Evolutionary conservation across 2,113 vertebrate genomes (phyloP).

Genomic region (Albula glossodonta): DNA sequence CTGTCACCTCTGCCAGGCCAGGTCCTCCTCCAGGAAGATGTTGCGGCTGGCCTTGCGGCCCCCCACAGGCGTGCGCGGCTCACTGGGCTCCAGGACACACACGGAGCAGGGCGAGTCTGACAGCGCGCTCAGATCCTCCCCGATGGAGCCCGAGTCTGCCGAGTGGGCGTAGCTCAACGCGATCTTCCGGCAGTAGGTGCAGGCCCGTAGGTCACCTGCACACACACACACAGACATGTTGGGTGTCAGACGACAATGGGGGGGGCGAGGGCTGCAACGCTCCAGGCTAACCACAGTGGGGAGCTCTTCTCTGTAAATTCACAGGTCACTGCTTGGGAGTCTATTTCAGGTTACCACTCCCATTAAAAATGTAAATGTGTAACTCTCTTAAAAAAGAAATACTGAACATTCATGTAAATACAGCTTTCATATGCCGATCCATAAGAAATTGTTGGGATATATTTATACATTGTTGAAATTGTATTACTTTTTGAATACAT

Average conservation of each 20-base stretch:
- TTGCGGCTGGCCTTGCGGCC: conserved; percentile 94
- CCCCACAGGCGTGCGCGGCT: conserved; percentile 89
- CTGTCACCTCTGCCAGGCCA: conserved; percentile 91
- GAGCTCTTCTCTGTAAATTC: no score
- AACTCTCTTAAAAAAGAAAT: no score
- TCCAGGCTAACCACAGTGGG: not conserved
- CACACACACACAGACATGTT: conserved; percentile 5
- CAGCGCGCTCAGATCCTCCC: conserved; percentile 87
- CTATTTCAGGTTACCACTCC: no score
- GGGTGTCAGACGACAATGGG: not conserved
- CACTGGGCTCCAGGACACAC: conserved; percentile 82
- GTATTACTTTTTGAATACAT: no score
- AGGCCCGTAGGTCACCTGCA: conserved; percentile 91
- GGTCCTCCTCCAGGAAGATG: conserved; percentile 95
- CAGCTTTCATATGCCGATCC: no score
- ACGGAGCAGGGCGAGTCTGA: conserved; percentile 85
- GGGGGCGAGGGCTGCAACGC: not conserved
- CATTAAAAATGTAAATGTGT: no score
- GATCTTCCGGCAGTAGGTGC: conserved; percentile 95
- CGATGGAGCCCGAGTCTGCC: conserved; percentile 88
- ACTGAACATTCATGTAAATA: no score
- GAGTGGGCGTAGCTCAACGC: conserved; percentile 94
- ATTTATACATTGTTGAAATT: no score
- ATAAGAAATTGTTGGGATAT: no score
- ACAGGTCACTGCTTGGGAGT: not conserved